Conservation (phyloP, 2,797 vertebrate species). For the Ctenopoma multispine region DNA sequence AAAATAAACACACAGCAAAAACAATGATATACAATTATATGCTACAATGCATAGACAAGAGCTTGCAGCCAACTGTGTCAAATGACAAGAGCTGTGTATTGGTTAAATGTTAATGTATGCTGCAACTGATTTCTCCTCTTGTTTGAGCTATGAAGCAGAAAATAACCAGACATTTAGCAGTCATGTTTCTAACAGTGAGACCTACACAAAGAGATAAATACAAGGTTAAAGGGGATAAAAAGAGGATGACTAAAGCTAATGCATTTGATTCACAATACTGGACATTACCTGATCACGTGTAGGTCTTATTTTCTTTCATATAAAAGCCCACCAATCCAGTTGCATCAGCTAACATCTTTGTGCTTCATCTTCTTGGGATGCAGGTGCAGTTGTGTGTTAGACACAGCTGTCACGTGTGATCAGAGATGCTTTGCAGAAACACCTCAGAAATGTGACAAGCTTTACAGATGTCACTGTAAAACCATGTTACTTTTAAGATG, state of each 20-base stretch:
- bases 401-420: not conserved
- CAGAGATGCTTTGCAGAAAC: not conserved
- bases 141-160: conserved; percentile 14
- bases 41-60: not conserved
- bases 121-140: conserved; percentile 22
- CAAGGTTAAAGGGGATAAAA: not conserved
- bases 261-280: not conserved
- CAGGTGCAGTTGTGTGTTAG: not conserved
- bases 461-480: not conserved
- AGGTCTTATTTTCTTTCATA: not conserved
- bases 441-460: not conserved
- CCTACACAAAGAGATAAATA: not conserved
- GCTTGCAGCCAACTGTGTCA: not conserved
- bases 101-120: conserved; percentile 25
- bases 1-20: not conserved
- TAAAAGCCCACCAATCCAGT: not conserved
- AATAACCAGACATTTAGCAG: conserved; percentile 12
- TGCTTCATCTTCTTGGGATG: not conserved
- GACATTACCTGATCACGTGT: not conserved
- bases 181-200: not conserved
- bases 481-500: not conserved
- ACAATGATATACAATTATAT: not conserved
- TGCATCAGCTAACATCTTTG: not conserved
- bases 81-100: conserved; percentile 12
- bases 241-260: not conserved